These are phyloP conservation scores for Nasua narica DNA, from an alignment of 2,797 vertebrate species.

Conservation along the genomic window DNA sequence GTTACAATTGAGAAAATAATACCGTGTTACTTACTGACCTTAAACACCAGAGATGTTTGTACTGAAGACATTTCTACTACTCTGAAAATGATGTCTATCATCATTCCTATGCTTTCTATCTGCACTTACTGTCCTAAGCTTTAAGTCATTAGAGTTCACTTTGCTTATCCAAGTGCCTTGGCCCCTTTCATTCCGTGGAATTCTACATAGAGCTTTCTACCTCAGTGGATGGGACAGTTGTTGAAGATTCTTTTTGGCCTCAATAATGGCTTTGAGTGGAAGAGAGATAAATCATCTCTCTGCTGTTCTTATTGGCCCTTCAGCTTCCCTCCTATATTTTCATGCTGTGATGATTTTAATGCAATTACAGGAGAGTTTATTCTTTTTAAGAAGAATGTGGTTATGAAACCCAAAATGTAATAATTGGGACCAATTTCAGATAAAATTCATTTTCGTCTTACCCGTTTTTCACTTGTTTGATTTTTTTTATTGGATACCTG, in stretches of 20 bases:
- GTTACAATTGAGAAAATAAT: not conserved
- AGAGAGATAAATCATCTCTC: not conserved
- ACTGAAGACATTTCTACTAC: not conserved
- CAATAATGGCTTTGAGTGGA: not conserved
- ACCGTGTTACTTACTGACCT: not conserved
- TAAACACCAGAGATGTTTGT: not conserved
- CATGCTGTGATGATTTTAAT: not conserved
- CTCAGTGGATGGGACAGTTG: not conserved
- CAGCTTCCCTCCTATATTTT: not conserved
- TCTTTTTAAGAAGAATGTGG: not conserved
- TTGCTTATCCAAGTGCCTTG: not conserved
- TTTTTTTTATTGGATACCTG: not conserved
- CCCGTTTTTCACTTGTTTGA: not conserved
- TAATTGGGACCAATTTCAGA: not conserved
- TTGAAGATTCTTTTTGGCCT: not conserved
- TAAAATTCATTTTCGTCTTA: slow-evolving; percentile 4
- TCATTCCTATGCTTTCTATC: not conserved
- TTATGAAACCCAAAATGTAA: not conserved
- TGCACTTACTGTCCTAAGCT: not conserved
- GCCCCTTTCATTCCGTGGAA: not conserved
- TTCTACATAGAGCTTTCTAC: not conserved
- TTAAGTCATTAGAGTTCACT: not conserved
- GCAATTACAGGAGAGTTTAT: not conserved
- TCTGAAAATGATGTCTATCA: not conserved
- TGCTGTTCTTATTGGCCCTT: not conserved